Conservation (phyloP, 1,140 invertebrate genomes). For the Megathymus violae region DNA sequence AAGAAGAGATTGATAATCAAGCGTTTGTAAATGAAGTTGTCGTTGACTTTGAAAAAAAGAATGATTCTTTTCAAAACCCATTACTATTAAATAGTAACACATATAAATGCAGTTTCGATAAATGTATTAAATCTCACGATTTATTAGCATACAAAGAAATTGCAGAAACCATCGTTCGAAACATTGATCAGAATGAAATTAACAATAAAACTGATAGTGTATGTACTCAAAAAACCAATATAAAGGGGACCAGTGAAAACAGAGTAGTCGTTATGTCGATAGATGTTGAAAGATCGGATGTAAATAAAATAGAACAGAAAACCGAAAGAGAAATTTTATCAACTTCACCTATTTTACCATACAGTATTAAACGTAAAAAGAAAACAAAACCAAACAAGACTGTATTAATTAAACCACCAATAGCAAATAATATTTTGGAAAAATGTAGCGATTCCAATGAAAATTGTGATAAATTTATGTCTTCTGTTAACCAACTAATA, state of each 20-base stretch:
- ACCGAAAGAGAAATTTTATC: not conserved
- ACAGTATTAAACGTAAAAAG: not conserved
- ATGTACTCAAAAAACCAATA: not conserved
- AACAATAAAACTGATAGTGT: not conserved
- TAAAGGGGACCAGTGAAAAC: not conserved
- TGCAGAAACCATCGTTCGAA: constrained; percentile 24
- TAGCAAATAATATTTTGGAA: not conserved
- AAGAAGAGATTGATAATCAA: not conserved
- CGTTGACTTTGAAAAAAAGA: not conserved
- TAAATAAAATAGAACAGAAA: constrained; percentile 5
- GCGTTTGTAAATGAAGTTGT: not conserved
- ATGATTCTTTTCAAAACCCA: not conserved
- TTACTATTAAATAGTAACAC: not conserved
- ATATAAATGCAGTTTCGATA: not conserved
- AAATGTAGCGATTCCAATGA: not conserved
- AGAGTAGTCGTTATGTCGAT: no score
- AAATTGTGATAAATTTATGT: not conserved
- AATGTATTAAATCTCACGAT: not conserved
- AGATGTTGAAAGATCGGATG: no score
- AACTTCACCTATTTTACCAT: constrained; percentile 19
- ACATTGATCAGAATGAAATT: constrained; percentile 5
- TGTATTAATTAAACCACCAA: no score
- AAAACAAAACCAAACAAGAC: not conserved
- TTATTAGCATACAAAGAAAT: constrained; percentile 23
- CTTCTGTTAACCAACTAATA: constrained; percentile 2